Conservation (phyloP, 92 coral and sea anemone species). For the Metridium senile region DNA sequence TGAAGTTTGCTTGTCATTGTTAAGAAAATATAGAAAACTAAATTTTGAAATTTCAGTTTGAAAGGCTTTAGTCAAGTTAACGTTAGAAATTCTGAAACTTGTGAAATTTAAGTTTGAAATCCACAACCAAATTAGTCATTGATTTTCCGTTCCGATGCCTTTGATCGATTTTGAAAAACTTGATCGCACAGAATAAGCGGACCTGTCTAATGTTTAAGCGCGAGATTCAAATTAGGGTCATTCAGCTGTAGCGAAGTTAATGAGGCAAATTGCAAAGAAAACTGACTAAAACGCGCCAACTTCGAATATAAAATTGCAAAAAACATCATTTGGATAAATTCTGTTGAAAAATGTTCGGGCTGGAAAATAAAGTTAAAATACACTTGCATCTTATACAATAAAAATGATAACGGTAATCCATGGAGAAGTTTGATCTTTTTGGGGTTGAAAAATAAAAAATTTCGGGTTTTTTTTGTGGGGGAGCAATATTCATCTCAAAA, state of each 20-base stretch:
- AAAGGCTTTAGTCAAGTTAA: too few relatives aligned
- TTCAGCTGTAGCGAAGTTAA: too few relatives aligned
- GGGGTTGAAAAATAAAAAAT: background rate
- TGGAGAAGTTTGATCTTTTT: background rate
- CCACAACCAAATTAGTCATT: too few relatives aligned
- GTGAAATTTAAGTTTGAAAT: too few relatives aligned
- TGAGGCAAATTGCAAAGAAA: background rate
- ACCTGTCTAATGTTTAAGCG: background rate
- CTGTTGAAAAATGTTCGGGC: background rate
- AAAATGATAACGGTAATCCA: background rate
- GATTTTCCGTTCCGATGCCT: too few relatives aligned
- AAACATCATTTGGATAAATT: background rate
- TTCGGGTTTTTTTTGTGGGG: background rate
- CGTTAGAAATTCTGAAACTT: too few relatives aligned
- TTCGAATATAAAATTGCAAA: background rate
- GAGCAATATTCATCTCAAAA: background rate
- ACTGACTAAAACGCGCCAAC: background rate
- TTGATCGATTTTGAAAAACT: too few relatives aligned
- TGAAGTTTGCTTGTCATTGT: too few relatives aligned
- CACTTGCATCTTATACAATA: background rate
- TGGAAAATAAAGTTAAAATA: background rate
- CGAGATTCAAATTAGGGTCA: background rate
- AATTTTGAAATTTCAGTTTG: too few relatives aligned
- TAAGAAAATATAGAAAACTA: too few relatives aligned
- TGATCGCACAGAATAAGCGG: background rate